Conservation (phyloP, 2,797 vertebrate species). For the Onychomys arenicola region DNA sequence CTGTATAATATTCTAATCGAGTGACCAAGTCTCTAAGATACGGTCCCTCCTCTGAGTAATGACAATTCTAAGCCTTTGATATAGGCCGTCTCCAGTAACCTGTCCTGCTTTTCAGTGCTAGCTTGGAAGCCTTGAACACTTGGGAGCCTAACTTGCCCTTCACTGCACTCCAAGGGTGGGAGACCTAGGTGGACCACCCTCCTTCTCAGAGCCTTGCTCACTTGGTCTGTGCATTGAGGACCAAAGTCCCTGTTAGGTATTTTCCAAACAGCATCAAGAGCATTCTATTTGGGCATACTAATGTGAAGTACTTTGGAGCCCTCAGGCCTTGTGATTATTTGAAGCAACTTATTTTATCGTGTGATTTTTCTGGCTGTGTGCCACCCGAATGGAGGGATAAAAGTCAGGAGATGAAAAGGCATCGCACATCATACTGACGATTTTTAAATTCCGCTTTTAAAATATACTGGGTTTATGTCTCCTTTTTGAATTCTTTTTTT, state of each 20-base stretch:
- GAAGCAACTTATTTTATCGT: constrained; percentile 51
- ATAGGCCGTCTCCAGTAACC: not conserved
- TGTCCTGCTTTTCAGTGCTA: not conserved
- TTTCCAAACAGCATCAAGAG: not conserved
- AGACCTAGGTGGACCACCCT: not conserved
- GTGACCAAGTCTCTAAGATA: not conserved
- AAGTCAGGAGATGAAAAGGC: constrained; percentile 61
- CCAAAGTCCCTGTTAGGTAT: not conserved
- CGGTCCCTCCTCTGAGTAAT: not conserved
- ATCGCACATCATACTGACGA: not conserved
- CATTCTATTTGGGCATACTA: constrained; percentile 4
- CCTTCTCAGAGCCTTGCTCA: not conserved
- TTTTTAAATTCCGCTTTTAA: constrained; percentile 69
- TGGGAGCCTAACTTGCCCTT: not conserved
- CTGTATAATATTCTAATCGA: not conserved
- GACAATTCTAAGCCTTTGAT: not conserved
- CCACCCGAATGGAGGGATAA: constrained; percentile 35
- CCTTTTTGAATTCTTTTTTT: constrained; percentile 45
- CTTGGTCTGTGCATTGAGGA: not conserved
- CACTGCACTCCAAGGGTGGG: not conserved
- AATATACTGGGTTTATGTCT: constrained; percentile 63
- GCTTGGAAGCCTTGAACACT: not conserved
- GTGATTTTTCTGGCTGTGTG: constrained; percentile 52
- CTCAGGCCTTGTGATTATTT: constrained; percentile 1
- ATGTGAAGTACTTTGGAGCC: constrained; percentile 33